phyloP scores from a whole-genome alignment of 1,140 invertebrate species.

The Zaprionus inermis region DNA sequence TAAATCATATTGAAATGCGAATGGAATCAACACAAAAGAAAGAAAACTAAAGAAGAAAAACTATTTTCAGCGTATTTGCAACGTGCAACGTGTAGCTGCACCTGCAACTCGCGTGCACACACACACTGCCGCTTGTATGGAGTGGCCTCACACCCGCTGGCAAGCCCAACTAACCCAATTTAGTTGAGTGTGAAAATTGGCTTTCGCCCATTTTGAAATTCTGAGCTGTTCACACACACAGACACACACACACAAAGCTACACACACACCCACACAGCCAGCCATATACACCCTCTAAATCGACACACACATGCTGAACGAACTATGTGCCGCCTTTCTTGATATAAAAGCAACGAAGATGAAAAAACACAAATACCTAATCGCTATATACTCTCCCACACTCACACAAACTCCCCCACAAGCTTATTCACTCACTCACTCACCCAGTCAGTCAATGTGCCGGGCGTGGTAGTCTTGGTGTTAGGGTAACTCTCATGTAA shows the following conservation, averaged over 20 bases:
- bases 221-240: slow-evolving; percentile 61
- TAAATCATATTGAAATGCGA: slow-evolving; percentile 77
- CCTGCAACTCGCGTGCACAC: slow-evolving; percentile 43
- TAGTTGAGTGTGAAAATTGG: slow-evolving; percentile 82
- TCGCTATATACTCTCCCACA: slow-evolving; percentile 63
- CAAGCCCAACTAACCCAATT: slow-evolving; percentile 70
- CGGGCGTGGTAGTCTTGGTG: not conserved
- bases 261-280: slow-evolving; percentile 24
- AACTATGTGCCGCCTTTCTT: slow-evolving; percentile 56
- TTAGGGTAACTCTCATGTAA: slow-evolving; percentile 48
- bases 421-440: slow-evolving; percentile 18
- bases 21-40: slow-evolving; percentile 50
- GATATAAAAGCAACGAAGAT: slow-evolving; percentile 51
- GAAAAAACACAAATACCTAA: slow-evolving; percentile 35
- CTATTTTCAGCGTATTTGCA: slow-evolving; percentile 60
- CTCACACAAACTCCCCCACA: no score
- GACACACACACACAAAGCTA: slow-evolving; percentile 42
- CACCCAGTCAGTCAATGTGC: slow-evolving; percentile 27
- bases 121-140: not conserved
- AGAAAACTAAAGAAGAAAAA: slow-evolving; percentile 36
- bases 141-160: not conserved
- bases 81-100: slow-evolving; percentile 46
- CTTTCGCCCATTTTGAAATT: slow-evolving; percentile 77
- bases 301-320: slow-evolving; percentile 29
- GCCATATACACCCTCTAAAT: slow-evolving; percentile 24